These are phyloP conservation scores for Cuculus canorus DNA, from an alignment of 2,797 vertebrate species.

Conservation along the genomic window DNA sequence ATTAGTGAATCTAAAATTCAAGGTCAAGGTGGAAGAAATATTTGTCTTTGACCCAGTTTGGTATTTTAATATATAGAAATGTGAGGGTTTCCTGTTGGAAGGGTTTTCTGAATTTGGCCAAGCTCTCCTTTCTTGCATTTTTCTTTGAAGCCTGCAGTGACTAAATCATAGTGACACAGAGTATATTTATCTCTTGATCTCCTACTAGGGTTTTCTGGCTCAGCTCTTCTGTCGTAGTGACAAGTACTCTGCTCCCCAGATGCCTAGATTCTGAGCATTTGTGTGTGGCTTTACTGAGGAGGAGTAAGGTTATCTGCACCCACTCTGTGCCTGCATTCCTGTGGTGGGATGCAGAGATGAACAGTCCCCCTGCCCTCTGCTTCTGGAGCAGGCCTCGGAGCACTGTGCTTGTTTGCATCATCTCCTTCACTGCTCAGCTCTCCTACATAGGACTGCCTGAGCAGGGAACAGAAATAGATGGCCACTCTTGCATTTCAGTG, in stretches of 20 bases:
- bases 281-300: background rate
- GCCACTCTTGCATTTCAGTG: background rate
- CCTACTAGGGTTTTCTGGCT: background rate
- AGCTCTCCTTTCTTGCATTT: background rate
- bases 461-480: background rate
- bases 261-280: background rate
- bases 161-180: background rate
- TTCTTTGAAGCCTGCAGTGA: background rate
- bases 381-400: background rate
- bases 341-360: background rate
- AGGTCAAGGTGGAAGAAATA: accelerated
- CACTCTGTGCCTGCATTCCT: accelerated
- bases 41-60: background rate
- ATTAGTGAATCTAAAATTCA: background rate
- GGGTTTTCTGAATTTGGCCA: background rate
- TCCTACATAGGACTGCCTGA: background rate
- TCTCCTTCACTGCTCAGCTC: background rate
- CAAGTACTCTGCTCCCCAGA: background rate
- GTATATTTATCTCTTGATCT: background rate
- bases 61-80: background rate
- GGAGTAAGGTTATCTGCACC: background rate
- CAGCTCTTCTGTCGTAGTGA: background rate
- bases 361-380: background rate
- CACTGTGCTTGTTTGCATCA: background rate
- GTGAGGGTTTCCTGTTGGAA: background rate